Conservation (phyloP, 2,113 vertebrate genomes). For the Tyrannus savana region DNA sequence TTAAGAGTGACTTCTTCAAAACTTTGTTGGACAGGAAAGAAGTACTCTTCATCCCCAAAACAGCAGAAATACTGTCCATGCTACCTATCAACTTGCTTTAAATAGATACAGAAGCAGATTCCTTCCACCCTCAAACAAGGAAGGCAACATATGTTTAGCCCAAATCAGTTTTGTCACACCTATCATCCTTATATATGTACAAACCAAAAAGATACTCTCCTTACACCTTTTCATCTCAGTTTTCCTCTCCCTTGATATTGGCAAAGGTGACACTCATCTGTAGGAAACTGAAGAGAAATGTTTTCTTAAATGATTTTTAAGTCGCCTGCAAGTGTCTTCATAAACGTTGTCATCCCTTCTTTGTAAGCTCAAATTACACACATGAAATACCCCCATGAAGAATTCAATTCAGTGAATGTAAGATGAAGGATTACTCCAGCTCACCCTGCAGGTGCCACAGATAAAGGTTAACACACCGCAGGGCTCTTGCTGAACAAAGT, state of each 20-base stretch:
- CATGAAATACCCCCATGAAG: background rate
- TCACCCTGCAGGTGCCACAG: background rate
- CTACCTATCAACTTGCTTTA: background rate
- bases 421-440: background rate
- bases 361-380: background rate
- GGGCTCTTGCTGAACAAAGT: background rate
- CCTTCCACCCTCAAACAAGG: background rate
- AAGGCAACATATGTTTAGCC: background rate
- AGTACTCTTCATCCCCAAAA: background rate
- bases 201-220: background rate
- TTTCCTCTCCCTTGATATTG: background rate
- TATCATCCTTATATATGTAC: background rate
- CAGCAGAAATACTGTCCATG: background rate
- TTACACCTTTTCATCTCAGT: background rate
- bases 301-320: background rate
- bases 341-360: background rate
- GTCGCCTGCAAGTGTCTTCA: background rate
- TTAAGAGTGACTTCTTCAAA: background rate
- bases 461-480: background rate
- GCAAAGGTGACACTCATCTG: background rate
- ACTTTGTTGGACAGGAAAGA: background rate
- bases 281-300: background rate
- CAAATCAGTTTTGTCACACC: background rate
- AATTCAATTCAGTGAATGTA: background rate
- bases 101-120: background rate